Percentiles rank a stretch among this genome's conserved stretches.
Evolutionary conservation across 2,888 invertebrate genomes (phyloP).

Genomic region (Eilema griseolum): DNA sequence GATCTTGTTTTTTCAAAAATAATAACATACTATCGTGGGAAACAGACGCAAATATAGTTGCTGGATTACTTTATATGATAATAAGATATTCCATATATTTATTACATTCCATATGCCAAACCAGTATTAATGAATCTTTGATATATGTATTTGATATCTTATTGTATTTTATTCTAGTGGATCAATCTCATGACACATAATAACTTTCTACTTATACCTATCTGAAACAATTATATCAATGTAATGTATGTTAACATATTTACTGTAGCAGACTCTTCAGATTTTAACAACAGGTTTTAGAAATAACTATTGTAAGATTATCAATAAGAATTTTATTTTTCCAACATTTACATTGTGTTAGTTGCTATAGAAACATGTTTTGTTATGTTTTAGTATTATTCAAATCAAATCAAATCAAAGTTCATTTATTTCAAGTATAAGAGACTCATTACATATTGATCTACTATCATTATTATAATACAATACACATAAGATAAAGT

Average conservation of each 20-base stretch:
- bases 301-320: slow-evolving; percentile 27
- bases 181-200: slow-evolving; percentile 31
- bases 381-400: not conserved
- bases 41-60: slow-evolving; percentile 20
- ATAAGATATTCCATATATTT: slow-evolving; percentile 28
- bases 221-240: slow-evolving; percentile 18
- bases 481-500: too few relatives aligned
- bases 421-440: too few relatives aligned
- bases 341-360: slow-evolving; percentile 17
- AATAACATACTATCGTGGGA: slow-evolving; percentile 26
- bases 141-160: slow-evolving; percentile 29
- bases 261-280: slow-evolving; percentile 14
- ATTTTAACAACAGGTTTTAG: slow-evolving; percentile 8
- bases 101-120: slow-evolving; percentile 42
- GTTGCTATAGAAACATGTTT: not conserved
- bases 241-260: slow-evolving; percentile 14
- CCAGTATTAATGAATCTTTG: slow-evolving; percentile 48
- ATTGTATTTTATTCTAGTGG: slow-evolving; percentile 25
- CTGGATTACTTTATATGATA: slow-evolving; percentile 29
- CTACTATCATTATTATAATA: too few relatives aligned
- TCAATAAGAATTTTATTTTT: slow-evolving; percentile 23
- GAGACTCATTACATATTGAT: too few relatives aligned
- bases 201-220: slow-evolving; percentile 17
- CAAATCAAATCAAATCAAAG: too few relatives aligned
- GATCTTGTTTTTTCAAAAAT: slow-evolving; percentile 32